Evolutionary conservation across 2,888 invertebrate species (phyloP).

Genomic region (Athetis lepigone): DNA sequence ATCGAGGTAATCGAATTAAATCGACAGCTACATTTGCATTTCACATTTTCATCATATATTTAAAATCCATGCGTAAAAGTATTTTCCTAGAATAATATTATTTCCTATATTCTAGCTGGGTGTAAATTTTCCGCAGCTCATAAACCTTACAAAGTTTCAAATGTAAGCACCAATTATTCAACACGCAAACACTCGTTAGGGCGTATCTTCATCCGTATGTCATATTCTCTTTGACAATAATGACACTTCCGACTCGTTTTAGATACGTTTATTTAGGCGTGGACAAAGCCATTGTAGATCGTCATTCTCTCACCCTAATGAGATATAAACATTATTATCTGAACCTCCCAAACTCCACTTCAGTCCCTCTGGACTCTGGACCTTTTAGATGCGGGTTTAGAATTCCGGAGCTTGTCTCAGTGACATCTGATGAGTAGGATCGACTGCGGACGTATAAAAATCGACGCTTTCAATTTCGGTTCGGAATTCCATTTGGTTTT

Average conservation of each 20-base stretch:
- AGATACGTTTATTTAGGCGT: slow-evolving; percentile 56
- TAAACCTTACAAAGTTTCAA: slow-evolving; percentile 2
- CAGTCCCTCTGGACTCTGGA: slow-evolving; percentile 35
- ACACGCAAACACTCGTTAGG: slow-evolving; percentile 37
- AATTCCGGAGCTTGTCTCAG: slow-evolving; percentile 48
- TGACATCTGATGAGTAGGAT: slow-evolving; percentile 61
- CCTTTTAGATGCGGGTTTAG: slow-evolving; percentile 49
- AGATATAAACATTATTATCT: slow-evolving; percentile 61
- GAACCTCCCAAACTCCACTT: slow-evolving; percentile 44
- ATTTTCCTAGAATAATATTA: background rate
- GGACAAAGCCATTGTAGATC: slow-evolving; percentile 38
- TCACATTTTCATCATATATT: background rate
- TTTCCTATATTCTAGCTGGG: too few relatives aligned
- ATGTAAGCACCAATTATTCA: slow-evolving; percentile 24
- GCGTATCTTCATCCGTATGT: slow-evolving; percentile 33
- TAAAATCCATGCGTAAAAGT: background rate
- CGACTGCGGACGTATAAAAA: slow-evolving; percentile 53
- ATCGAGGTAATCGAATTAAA: background rate
- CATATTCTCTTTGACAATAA: slow-evolving; percentile 53
- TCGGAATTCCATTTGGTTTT: slow-evolving; percentile 58
- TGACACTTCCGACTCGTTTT: slow-evolving; percentile 40
- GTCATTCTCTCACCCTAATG: slow-evolving; percentile 55
- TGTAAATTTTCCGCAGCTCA: background rate
- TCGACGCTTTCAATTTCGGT: slow-evolving; percentile 57
- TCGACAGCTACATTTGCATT: background rate